Conservation (phyloP, 2,113 vertebrate species). For the Tiliqua scincoides region DNA sequence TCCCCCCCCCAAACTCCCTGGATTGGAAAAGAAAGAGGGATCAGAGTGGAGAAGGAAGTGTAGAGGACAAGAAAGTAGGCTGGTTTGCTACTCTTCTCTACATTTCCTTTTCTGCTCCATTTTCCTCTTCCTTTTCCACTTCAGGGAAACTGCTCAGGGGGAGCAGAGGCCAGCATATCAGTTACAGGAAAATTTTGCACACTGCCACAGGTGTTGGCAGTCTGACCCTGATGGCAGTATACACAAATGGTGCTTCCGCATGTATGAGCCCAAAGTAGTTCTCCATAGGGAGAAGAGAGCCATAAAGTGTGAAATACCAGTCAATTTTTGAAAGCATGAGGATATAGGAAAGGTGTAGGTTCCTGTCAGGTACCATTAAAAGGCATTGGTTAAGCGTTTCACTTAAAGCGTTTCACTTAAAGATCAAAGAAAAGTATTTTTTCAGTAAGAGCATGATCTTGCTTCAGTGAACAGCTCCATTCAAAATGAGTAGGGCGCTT, state of each 20-base stretch:
- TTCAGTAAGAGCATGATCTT: neutral
- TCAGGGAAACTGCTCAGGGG: no score
- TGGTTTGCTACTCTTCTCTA: no score
- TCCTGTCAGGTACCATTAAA: neutral
- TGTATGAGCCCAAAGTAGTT: neutral
- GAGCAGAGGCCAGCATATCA: no score
- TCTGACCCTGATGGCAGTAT: neutral
- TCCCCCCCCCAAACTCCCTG: no score
- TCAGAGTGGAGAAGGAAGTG: no score
- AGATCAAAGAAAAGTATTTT: neutral
- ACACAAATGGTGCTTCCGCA: neutral
- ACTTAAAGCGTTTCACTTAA: neutral
- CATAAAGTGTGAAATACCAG: neutral
- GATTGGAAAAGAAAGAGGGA: no score
- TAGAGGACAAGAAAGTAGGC: no score
- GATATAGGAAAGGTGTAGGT: neutral
- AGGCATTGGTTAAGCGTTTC: neutral
- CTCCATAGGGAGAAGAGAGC: neutral
- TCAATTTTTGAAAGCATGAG: neutral
- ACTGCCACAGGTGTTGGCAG: no score
- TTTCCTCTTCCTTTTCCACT: no score
- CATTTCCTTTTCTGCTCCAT: no score
- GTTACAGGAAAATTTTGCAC: no score
- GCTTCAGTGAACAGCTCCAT: neutral
- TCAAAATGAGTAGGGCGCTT: no score